Evolutionary conservation across 2,797 vertebrate species (phyloP).

Genomic region (Enteromius paludinosus): DNA sequence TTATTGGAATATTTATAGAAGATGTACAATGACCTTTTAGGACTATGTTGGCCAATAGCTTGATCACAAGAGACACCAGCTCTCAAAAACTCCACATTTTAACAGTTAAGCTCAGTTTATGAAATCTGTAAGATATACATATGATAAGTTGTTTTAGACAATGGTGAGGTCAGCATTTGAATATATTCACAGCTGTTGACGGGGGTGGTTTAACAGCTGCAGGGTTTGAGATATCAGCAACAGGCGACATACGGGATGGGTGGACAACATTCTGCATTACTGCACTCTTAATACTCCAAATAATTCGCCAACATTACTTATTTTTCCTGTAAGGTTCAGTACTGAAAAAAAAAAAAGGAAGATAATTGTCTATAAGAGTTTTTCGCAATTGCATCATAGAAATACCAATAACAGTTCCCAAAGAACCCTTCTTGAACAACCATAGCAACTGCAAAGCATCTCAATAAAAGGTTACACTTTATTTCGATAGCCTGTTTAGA

Average conservation of each 20-base stretch:
- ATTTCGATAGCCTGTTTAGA: too few relatives aligned
- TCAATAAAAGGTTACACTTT: neutral
- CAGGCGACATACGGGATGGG: constrained; percentile 26
- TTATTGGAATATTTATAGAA: neutral
- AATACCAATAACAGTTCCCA: neutral
- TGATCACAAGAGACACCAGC: neutral
- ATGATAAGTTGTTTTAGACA: constrained; percentile 60
- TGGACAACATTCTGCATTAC: constrained; percentile 55
- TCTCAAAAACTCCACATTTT: neutral
- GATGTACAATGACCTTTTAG: neutral
- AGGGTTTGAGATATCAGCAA: constrained; percentile 63
- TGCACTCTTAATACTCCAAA: constrained; percentile 33
- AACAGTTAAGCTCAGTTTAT: neutral
- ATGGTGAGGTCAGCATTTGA: constrained; percentile 70
- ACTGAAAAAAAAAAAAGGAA: neutral
- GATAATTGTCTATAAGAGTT: neutral
- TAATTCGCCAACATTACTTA: neutral
- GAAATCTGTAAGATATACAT: neutral
- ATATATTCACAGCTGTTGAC: constrained; percentile 74
- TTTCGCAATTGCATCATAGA: neutral
- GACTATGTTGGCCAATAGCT: neutral
- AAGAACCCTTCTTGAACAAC: neutral
- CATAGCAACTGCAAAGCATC: neutral
- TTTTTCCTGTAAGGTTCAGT: neutral
- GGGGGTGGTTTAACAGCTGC: constrained; percentile 66